These are phyloP conservation scores for Cephus sareptanus DNA, from an alignment of 2,888 invertebrate species.

Conservation along the genomic window DNA sequence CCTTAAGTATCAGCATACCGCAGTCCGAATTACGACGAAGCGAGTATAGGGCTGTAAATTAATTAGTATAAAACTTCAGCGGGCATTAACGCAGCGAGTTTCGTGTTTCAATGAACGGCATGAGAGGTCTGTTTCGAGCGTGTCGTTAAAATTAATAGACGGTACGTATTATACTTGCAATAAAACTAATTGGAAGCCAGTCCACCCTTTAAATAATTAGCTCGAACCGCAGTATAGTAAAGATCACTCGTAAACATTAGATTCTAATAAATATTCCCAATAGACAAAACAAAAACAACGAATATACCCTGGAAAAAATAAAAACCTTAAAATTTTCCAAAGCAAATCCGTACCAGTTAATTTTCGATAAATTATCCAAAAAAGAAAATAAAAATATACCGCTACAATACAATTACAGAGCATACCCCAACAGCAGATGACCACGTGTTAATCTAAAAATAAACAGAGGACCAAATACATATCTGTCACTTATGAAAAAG, in stretches of 20 bases:
- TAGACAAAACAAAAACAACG: neutral
- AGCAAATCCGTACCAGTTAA: too few species aligned
- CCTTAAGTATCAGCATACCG: neutral
- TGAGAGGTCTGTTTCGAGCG: conserved; percentile 22
- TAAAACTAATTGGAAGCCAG: conserved; percentile 35
- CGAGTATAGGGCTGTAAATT: conserved; percentile 22
- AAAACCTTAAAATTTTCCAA: neutral
- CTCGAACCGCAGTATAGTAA: neutral
- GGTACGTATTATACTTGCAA: conserved; percentile 34
- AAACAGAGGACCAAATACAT: neutral
- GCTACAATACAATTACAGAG: neutral
- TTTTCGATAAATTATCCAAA: too few species aligned
- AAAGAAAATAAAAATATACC: too few species aligned
- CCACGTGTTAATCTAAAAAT: neutral
- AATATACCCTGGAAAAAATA: neutral
- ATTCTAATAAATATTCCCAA: neutral
- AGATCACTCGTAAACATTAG: neutral
- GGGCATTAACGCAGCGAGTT: conserved; percentile 27
- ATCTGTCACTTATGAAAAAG: neutral
- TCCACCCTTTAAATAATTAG: neutral
- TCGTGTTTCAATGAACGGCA: conserved; percentile 31
- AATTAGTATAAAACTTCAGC: conserved; percentile 31
- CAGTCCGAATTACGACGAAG: neutral
- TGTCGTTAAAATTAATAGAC: conserved; percentile 34
- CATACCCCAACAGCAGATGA: neutral